phyloP scores from a whole-genome alignment of 53 echinoderm and acorn worm genomes.

The Mesocentrotus franciscanus region DNA sequence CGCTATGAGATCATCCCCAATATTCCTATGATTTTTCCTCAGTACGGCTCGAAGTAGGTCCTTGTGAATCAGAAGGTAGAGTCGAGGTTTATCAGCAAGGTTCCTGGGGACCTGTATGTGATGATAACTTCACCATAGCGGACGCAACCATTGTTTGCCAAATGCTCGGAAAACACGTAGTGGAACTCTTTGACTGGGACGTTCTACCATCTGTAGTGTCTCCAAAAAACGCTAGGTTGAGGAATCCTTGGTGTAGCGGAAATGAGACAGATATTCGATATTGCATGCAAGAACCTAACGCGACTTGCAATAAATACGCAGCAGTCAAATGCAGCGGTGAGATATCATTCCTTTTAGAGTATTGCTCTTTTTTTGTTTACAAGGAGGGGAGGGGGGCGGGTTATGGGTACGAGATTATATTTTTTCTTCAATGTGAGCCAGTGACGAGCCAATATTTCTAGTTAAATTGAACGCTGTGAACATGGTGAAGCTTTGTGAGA shows the following conservation, averaged over 20 bases:
- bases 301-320: not conserved
- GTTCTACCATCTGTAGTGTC: not conserved
- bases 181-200: no score
- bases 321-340: conserved; percentile 9
- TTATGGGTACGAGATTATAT: no score
- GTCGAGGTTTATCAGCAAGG: not conserved
- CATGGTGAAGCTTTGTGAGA: no score
- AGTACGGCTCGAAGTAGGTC: not conserved
- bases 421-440: no score
- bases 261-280: not conserved
- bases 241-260: not conserved
- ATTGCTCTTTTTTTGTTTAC: no score
- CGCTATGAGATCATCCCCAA: not conserved
- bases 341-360: not conserved
- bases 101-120: not conserved
- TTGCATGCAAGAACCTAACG: not conserved
- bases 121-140: not conserved
- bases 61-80: not conserved
- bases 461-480: no score
- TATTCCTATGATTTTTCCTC: not conserved
- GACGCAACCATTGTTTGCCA: not conserved
- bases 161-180: not conserved
- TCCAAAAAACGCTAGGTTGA: not conserved
- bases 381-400: no score
- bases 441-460: no score